Base-by-base conservation (phyloP, 2,113 vertebrate genomes). In the Terrapene triunguis region DNA sequence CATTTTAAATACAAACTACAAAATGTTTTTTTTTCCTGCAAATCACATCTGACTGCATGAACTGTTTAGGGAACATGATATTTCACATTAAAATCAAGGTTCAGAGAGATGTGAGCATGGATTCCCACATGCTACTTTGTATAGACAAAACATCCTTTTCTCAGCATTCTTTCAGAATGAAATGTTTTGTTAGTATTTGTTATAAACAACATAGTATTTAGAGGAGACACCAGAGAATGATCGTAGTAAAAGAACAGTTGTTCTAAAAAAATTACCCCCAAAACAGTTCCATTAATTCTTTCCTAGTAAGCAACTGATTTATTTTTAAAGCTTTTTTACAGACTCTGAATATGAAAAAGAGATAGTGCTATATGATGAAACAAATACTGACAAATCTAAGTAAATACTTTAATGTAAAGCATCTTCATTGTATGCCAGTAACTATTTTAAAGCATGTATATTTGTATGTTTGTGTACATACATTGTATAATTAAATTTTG, bases 391-490 rank as follows among this genome's bases (percentile, higher is more conserved):
- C 92, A 96, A 97, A 97, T 96, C 78, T 92, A 92, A 95, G 79
- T 76, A 96, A 94, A 94, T 95, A 95, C 96, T 92, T 93, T 94
- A 59, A 85, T 54, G 91, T 97, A 94, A 97, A 97, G 95, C 91
- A 48, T 93, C 92, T 97, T 72, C 84, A 90, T 96, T 97, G 96
- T 95, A 95, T 89, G 95, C 93, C 92, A 97, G 51, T 87, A 89
- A 96, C 32, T 69, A 94, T 96, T 96, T 94, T 92, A 97, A 98
- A 97, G 93, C 96, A 97, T 78, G 24, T 24, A 10, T 93, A 96
- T 96, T 96, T 98, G 57, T 96, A 97, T 98, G 96, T 98, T 96
- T 98, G 95, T 97, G 93, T 94, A 96, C 94, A 98, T 86, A 98
- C 59, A 94, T 96, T 94, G 96, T 91, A 24, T 90, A 96, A 98